Evolutionary conservation across 2,113 vertebrate genomes (phyloP).

Genomic region (Bufo gargarizans): DNA sequence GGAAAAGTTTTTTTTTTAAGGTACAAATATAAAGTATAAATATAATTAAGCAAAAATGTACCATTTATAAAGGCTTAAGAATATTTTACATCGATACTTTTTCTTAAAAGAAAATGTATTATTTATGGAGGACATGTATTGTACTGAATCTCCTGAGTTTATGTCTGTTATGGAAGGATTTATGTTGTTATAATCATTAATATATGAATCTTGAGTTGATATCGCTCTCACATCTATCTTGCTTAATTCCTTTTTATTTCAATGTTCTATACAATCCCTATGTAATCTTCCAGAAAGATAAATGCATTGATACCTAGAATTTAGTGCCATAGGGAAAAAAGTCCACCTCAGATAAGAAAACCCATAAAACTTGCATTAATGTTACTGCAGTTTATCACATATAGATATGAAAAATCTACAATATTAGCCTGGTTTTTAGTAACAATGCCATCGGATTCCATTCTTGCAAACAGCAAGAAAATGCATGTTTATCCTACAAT

Average conservation of each 20-base stretch:
- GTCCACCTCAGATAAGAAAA: constrained; percentile 16
- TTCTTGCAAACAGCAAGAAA: constrained; percentile 31
- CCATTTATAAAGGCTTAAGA: background rate
- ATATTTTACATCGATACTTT: background rate
- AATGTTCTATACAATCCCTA: constrained; percentile 30
- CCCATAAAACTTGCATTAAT: background rate
- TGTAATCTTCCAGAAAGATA: constrained; percentile 35
- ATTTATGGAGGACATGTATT: background rate
- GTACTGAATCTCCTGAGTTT: background rate
- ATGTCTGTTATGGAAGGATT: constrained; percentile 15
- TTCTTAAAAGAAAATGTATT: background rate
- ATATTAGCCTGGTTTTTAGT: constrained; percentile 6
- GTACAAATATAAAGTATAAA: background rate
- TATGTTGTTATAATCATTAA: constrained; percentile 28
- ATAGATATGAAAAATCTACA: constrained; percentile 24
- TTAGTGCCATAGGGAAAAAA: constrained; percentile 13
- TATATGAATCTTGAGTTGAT: constrained; percentile 27
- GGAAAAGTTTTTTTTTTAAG: no score
- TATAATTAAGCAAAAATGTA: background rate
- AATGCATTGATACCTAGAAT: constrained; percentile 16
- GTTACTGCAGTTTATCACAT: constrained; percentile 13
- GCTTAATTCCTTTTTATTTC: constrained; percentile 30
- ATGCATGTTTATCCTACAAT: constrained; percentile 34
- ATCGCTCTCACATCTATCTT: constrained; percentile 8
- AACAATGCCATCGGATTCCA: constrained; percentile 1